Evolutionary conservation across 2,113 vertebrate species (phyloP).

Genomic region (Syrmaticus mikado): DNA sequence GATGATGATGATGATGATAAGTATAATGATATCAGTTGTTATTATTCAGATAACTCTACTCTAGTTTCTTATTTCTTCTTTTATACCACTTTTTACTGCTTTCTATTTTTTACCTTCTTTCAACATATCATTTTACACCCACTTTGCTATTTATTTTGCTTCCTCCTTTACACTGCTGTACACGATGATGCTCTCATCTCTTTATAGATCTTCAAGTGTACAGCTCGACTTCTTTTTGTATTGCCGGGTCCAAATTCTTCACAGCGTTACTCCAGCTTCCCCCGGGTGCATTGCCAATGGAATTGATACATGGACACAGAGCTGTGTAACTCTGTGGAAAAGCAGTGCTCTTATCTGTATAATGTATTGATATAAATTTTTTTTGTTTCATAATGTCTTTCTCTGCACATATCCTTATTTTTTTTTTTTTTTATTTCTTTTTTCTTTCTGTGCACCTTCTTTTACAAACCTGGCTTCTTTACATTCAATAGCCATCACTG

Average conservation of each 20-base stretch:
- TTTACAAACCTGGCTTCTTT: slow-evolving; percentile 34
- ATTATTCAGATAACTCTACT: neutral
- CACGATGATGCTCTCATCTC: neutral
- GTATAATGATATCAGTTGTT: slow-evolving; percentile 17
- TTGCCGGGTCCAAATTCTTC: slow-evolving; percentile 4
- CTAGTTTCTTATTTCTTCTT: slow-evolving; percentile 15
- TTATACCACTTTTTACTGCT: neutral
- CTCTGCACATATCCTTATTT: slow-evolving; percentile 6
- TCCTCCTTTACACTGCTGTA: neutral
- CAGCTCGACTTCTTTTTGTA: neutral
- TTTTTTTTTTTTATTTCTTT: neutral
- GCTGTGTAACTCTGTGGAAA: neutral
- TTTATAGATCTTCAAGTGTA: neutral
- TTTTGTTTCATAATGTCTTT: neutral
- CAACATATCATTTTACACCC: neutral
- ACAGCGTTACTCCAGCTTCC: neutral
- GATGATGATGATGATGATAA: neutral
- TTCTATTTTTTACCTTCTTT: neutral
- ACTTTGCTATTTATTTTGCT: neutral
- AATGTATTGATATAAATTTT: neutral
- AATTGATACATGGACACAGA: neutral
- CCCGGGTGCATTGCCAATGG: neutral
- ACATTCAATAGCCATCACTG: slow-evolving; percentile 7
- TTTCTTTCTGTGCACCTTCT: neutral
- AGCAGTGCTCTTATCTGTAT: slow-evolving; percentile 21